Percentiles rank a stretch among this genome's conserved stretches.
Evolutionary conservation across 2,113 vertebrate genomes (phyloP).

Genomic region (Archocentrus centrarchus): DNA sequence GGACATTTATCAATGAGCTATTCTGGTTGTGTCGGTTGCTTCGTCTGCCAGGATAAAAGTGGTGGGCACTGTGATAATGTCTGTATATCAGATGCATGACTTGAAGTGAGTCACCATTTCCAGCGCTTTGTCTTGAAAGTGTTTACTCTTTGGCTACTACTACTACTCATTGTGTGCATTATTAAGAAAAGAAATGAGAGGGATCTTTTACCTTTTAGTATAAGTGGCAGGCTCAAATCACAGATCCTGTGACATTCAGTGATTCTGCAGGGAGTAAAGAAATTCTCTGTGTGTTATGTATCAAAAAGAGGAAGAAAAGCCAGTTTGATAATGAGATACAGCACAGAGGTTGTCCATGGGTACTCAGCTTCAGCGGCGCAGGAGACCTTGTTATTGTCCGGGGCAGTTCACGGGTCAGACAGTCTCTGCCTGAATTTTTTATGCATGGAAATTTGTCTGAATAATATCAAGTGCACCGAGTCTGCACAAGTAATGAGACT

Average conservation of each 20-base stretch:
- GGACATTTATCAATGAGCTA: slow-evolving; percentile 58
- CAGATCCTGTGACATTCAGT: slow-evolving; percentile 44
- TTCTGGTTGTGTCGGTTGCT: slow-evolving; percentile 42
- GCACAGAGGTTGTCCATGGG: slow-evolving; percentile 46
- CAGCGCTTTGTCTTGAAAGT: slow-evolving; percentile 39
- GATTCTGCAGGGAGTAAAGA: slow-evolving; percentile 42
- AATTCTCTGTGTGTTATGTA: slow-evolving; percentile 30
- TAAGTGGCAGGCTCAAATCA: slow-evolving; percentile 28
- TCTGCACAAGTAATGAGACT: slow-evolving; percentile 49
- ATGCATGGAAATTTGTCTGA: slow-evolving; percentile 52
- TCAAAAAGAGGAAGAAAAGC: slow-evolving; percentile 45
- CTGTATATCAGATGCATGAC: slow-evolving; percentile 48
- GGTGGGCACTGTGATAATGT: slow-evolving; percentile 58
- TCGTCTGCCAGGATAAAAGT: slow-evolving; percentile 62
- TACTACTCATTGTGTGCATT: slow-evolving; percentile 23
- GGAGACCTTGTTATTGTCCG: slow-evolving; percentile 66
- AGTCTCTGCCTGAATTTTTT: slow-evolving; percentile 46
- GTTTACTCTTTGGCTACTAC: slow-evolving; percentile 18
- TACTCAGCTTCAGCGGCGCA: slow-evolving; percentile 35
- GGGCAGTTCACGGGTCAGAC: slow-evolving; percentile 55
- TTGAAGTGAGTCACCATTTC: slow-evolving; percentile 53
- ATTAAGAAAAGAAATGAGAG: slow-evolving; percentile 37
- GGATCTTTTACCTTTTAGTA: not conserved
- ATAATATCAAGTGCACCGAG: slow-evolving; percentile 48
- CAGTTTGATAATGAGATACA: slow-evolving; percentile 73